phyloP scores from a whole-genome alignment of 2,888 invertebrate genomes.

The Listrodromus nycthemerus region DNA sequence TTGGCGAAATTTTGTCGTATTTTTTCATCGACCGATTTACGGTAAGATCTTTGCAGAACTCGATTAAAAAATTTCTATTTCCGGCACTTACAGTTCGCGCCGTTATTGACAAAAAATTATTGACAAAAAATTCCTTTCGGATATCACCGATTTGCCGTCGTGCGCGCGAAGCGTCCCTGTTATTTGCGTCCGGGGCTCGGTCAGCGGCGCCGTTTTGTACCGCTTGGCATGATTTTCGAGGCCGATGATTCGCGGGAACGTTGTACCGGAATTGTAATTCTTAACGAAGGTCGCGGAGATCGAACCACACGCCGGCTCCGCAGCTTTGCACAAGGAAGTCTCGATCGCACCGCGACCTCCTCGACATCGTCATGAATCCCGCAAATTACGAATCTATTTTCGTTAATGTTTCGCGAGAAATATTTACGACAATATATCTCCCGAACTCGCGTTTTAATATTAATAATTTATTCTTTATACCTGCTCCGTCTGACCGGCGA shows the following conservation, averaged over 20 bases:
- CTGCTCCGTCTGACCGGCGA: neutral
- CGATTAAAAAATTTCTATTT: neutral
- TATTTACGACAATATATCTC: slow-evolving; percentile 11
- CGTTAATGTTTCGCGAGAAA: slow-evolving; percentile 11
- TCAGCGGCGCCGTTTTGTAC: slow-evolving; percentile 44
- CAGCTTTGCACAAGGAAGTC: slow-evolving; percentile 10
- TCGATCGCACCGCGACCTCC: slow-evolving; percentile 1
- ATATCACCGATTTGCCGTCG: neutral
- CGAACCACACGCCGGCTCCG: slow-evolving; percentile 25
- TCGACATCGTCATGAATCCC: slow-evolving; percentile 5
- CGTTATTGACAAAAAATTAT: too few species aligned
- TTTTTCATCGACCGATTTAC: slow-evolving; percentile 10
- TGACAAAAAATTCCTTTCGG: neutral
- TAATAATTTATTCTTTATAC: slow-evolving; percentile 16
- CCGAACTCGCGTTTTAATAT: slow-evolving; percentile 16
- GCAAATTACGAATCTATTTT: slow-evolving; percentile 14
- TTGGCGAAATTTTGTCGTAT: too few species aligned
- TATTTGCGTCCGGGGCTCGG: slow-evolving; percentile 49
- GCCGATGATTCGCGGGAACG: slow-evolving; percentile 77
- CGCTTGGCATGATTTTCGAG: slow-evolving; percentile 75
- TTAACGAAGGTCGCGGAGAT: slow-evolving; percentile 75
- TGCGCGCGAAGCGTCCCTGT: slow-evolving; percentile 20
- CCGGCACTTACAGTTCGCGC: neutral
- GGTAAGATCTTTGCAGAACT: neutral
- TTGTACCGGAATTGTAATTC: slow-evolving; percentile 79